Conservation (phyloP, 2,113 vertebrate species). For the Urocynchramus pylzowi region DNA sequence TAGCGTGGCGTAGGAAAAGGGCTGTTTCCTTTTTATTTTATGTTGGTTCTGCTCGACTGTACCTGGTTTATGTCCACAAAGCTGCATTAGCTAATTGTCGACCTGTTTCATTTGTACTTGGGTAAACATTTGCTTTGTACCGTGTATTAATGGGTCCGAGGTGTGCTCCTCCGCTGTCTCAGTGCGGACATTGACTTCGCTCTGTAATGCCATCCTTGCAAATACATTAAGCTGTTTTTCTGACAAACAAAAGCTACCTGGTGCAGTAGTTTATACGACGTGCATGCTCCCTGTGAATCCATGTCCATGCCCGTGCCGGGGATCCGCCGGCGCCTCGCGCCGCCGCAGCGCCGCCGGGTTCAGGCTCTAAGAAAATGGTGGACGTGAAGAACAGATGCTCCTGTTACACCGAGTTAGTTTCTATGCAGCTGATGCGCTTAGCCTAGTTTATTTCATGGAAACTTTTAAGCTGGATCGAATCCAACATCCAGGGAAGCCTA, state of each 20-base stretch:
- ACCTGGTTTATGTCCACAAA: slow-evolving; percentile 75
- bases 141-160: slow-evolving; percentile 69
- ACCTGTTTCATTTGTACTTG: slow-evolving; percentile 68
- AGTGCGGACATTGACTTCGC: slow-evolving; percentile 49
- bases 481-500: slow-evolving; percentile 35
- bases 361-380: neutral
- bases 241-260: slow-evolving; percentile 65
- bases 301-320: neutral
- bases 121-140: slow-evolving; percentile 73
- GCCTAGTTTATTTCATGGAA: slow-evolving; percentile 52
- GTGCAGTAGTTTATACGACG: slow-evolving; percentile 15
- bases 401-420: slow-evolving; percentile 43
- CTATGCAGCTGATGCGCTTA: slow-evolving; percentile 46
- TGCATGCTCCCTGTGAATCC: neutral
- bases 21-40: slow-evolving; percentile 66
- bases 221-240: slow-evolving; percentile 70
- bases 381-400: slow-evolving; percentile 41
- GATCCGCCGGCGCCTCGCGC: neutral
- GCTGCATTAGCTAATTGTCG: slow-evolving; percentile 76
- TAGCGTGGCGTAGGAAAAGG: slow-evolving; percentile 53
- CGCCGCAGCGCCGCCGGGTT: neutral
- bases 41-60: slow-evolving; percentile 69
- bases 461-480: slow-evolving; percentile 42
- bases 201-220: slow-evolving; percentile 66
- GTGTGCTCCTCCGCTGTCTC: slow-evolving; percentile 72